These are phyloP conservation scores for Lagorchestes hirsutus DNA, from an alignment of 2,797 vertebrate species.

Conservation along the genomic window DNA sequence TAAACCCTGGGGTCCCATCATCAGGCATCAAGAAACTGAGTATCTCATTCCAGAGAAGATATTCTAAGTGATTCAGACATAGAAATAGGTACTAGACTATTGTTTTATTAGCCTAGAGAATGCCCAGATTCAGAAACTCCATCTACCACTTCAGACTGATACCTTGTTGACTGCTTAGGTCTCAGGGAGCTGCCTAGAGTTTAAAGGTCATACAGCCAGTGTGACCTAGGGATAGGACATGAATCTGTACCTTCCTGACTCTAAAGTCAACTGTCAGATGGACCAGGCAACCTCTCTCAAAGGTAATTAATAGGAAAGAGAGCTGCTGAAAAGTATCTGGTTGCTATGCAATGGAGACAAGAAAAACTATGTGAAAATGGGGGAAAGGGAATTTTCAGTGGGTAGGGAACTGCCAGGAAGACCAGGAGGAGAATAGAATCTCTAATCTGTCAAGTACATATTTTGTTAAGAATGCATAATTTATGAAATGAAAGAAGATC, in stretches of 20 bases:
- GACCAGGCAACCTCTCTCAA: neutral
- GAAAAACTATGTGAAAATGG: neutral
- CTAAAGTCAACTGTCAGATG: neutral
- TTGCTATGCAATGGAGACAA: neutral
- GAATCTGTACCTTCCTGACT: neutral
- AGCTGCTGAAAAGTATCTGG: neutral
- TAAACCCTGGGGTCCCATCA: neutral
- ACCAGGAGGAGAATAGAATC: constrained; percentile 2
- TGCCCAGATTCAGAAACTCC: neutral
- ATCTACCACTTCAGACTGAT: neutral
- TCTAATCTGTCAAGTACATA: constrained; percentile 43
- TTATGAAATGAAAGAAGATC: constrained; percentile 52
- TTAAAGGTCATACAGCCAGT: neutral
- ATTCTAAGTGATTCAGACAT: neutral
- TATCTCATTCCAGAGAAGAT: neutral
- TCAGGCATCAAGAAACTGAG: neutral
- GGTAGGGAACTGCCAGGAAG: constrained; percentile 8
- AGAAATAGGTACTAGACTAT: neutral
- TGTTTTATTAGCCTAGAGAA: neutral
- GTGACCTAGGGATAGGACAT: neutral
- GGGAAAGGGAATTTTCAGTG: neutral
- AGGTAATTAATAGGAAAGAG: neutral
- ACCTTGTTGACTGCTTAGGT: neutral
- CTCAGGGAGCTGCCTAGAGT: neutral
- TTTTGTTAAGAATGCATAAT: constrained; percentile 74